Base-by-base conservation (phyloP, 2,888 invertebrate genomes). In the Operophtera brumata region DNA sequence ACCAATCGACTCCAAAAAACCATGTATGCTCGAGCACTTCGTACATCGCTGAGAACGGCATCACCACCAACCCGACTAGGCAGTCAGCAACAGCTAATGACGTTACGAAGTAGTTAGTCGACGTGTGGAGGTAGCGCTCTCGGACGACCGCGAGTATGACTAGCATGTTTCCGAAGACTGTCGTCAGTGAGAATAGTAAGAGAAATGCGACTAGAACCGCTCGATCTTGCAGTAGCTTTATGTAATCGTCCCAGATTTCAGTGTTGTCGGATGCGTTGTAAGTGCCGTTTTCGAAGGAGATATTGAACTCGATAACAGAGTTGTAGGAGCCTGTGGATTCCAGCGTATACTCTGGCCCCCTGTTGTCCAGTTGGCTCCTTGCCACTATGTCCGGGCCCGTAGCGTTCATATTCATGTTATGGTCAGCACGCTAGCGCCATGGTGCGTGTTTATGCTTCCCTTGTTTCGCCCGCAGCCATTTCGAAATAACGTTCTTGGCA, bases 81-180 rank as follows among this genome's bases (percentile, higher is more conserved):
- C 98, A 97, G 80, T 99, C 99, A 0, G 99, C 99, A 20, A 98
- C 96, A 0, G 99, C 99, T 60, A 99, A 86, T 10, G 99, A 99
- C 8, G 98, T 98, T 60, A 99, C 97, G 81, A 99, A 97, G 78
- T 98, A 99, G 84, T 99, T 99, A 6, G 99, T 99, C 7, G 99
- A 97, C 8, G 98, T 98, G 79, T 99, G 97, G 5, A 99, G 92
- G 75, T 98, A 98, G 13, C 97, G 92, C 79, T 99, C 99, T 13
- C 97, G 92, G 30, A 96, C 93, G 7, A 99, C 99, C 0, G 99
- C 99, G 45, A 97, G 88, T 57, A 99, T 98, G 10, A 99, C 99
- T 46, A 99, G 91, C 75, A 95, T 94, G 83, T 99, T 99, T 51
- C 99, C 99, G 73, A 98, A 96, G 0, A 99, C 96, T 0, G 99